Evolutionary conservation across 30 jellyfish, hydroid and myxozoan genomes (phyloP), one percentile per base, ranked within the genome.

Genomic region (Cassiopea xamachana): DNA sequence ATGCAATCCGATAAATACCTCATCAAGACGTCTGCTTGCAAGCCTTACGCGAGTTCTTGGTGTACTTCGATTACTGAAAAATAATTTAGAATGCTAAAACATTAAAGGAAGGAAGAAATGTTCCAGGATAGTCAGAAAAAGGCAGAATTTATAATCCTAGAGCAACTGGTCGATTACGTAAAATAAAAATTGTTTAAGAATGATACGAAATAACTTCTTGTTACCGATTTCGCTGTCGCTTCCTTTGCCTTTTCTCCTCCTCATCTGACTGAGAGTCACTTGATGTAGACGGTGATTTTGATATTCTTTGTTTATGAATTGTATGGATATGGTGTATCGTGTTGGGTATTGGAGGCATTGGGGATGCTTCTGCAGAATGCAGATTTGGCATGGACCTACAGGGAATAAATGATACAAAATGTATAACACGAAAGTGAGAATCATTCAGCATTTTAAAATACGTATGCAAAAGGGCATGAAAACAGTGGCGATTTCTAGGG

Each of bases 281-380:
- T 2, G 95, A 78, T 2, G 95, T 69, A 5, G 90, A 69, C 18
- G 50, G 5, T 2, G 50, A 69, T 75, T 58, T 48, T 1, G 93
- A 74, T 14, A 61, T 81, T 59, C 75, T 61, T 17, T 39, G 19
- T 1, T 51, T 77, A 51, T 79, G 86, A 55, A 88, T 77, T 43
- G 95, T 77, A 51, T 88, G 95, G 45, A 88, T 79, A 86, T 88
- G 95, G 76, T 88, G 90, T 50, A 88, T 79, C 10, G 95, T 88
- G 47, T 71, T 88, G 16, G 86, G 77, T 44, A 73, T 19, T 17
- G 50, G 75, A 68, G 76, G 69, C 69, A 69, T 60, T 19, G 88
- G 94, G 48, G 94, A 61, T 6, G 80, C 45, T 7, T n/a, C 94
- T 15, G 14, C 75, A 14, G 84, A 8, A 39, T 55, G 45, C 77